Evolutionary conservation across 2,113 vertebrate species (phyloP).

Genomic region (western clawed frog (Xenopus tropicalis)): UCB_Xtro_10.0 CM004452.2:20095001-20095500

Average conservation of each 20-base stretch:
- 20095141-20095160: conserved; percentile 34
- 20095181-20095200: not conserved
- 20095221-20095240: not conserved
- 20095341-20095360: conserved; percentile 94
- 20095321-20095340: conserved; percentile 98
- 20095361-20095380: conserved; percentile 95
- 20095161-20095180: not conserved
- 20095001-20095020: too few relatives aligned
- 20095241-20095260: conserved; percentile 47
- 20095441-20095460: conserved; percentile 63
- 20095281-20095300: conserved; percentile 63
- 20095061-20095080: too few relatives aligned
- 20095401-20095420: conserved; percentile 99
- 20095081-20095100: too few relatives aligned
- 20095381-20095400: conserved; percentile 99
- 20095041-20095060: too few relatives aligned
- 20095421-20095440: conserved; percentile 69
- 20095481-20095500: conserved; percentile 23
- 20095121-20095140: too few relatives aligned
- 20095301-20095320: conserved; percentile 76
- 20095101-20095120: too few relatives aligned
- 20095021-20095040: too few relatives aligned
- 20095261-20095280: conserved; percentile 60
- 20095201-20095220: not conserved
- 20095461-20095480: conserved; percentile 66